Percentiles rank a stretch among this genome's conserved stretches.
Evolutionary conservation across 2,113 vertebrate genomes (phyloP).

Genomic region (Felis chaus): DNA sequence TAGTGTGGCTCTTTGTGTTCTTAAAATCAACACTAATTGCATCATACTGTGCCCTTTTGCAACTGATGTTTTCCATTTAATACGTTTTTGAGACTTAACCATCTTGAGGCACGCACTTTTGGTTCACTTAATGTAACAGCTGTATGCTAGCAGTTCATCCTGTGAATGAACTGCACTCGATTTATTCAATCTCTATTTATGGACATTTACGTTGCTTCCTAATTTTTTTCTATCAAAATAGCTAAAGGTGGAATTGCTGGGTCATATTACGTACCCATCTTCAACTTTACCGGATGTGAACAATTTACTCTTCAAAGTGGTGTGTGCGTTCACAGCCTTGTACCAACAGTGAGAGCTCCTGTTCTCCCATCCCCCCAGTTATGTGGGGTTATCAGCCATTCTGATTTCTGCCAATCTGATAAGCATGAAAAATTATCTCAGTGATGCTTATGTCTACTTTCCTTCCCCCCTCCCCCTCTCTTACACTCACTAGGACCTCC

Average conservation of each 20-base stretch:
- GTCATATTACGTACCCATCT: neutral
- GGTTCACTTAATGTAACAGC: neutral
- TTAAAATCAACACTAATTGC: neutral
- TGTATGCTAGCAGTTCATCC: neutral
- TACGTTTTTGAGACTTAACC: neutral
- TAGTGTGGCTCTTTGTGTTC: neutral
- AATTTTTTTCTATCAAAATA: constrained; percentile 2
- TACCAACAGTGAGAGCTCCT: neutral
- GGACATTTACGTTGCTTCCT: neutral
- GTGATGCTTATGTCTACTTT: neutral
- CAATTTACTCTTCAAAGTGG: neutral
- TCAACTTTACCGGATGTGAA: neutral
- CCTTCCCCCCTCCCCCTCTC: neutral
- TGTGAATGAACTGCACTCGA: neutral
- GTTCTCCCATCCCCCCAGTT: neutral
- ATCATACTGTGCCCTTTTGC: neutral
- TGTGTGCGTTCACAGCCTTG: neutral
- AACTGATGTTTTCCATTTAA: neutral
- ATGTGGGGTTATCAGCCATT: neutral
- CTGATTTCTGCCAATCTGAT: neutral
- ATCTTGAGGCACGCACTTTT: neutral
- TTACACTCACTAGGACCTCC: neutral
- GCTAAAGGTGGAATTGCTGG: neutral
- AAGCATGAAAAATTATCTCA: neutral
- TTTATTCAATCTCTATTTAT: neutral